Base-by-base conservation (phyloP, 2,888 invertebrate species). In the Iphiclides podalirius region DNA sequence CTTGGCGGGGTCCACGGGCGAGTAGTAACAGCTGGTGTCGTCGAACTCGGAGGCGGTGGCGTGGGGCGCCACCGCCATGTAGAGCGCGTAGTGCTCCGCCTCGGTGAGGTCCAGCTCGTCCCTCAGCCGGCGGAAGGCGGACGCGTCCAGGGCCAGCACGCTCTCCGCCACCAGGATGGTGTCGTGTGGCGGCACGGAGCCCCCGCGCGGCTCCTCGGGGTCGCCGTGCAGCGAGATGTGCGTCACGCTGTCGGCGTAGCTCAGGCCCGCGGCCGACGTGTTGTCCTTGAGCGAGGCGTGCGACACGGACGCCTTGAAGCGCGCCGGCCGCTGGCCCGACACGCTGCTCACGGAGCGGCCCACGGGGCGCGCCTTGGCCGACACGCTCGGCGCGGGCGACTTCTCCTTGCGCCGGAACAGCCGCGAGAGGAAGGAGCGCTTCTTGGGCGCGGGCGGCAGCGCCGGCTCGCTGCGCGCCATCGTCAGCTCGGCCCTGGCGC, bases 1-100 rank as follows among this genome's bases (percentile, higher is more conserved):
- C 73, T 93, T 93, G 41, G 92, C 93, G 43, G 92, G 94, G 73
- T 96, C 96, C 3, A 96, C 92, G 7, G 95, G 94, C 26, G 95
- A 94, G 70, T 96, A 96, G 71, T 95, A 96, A 74, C 94, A 95
- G 36, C 95, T 95, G 67, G 93, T 93, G 64, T 96, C 96, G 59
- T 96, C 96, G 69, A 96, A 96, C 74, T 96, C 96, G 7, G 96
- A 96, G 16, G 90, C 93, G 0, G 96, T 96, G 13, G 96, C 96
- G 70, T 93, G 94, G 0, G 96, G 96, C 8, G 96, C 95, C 70
- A 96, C 92, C 45, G 94, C 93, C 64, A 95, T 96, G 63, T 96
- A 96, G 52, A 96, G 76, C 23, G 96, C 96, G 74, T 95, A 96
- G 70, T 96, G 95, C 66, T 96, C 96, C 0, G 95, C 96, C 60